These are phyloP conservation scores for Pristionchus japonicus DNA, from an alignment of 2,888 invertebrate genomes.

Conservation along the genomic window DNA sequence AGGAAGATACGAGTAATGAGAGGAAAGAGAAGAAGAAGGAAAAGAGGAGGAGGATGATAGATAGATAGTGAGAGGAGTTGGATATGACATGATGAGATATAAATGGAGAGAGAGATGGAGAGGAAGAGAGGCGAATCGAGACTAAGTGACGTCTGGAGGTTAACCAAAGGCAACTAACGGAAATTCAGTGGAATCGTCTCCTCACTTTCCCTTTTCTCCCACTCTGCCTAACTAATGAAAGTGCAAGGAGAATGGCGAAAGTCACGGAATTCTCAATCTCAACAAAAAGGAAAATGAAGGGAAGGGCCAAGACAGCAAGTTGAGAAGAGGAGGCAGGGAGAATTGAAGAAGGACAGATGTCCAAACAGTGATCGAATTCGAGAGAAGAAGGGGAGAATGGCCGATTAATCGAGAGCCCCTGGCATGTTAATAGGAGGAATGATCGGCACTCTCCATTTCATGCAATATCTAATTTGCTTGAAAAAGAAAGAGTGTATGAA, in stretches of 20 bases:
- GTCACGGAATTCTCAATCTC: background rate
- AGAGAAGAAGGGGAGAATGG: background rate
- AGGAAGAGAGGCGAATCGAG: background rate
- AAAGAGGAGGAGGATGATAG: background rate
- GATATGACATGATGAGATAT: constrained; percentile 32
- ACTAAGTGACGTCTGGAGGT: background rate
- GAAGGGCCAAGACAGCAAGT: background rate
- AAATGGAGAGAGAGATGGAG: constrained; percentile 1
- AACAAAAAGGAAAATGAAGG: background rate
- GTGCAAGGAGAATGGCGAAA: too few species aligned
- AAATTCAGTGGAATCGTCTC: too few species aligned
- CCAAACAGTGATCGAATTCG: constrained; percentile 10
- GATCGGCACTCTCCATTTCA: too few species aligned
- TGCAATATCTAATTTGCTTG: too few species aligned
- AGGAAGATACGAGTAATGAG: constrained; percentile 23
- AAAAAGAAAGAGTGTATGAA: too few species aligned
- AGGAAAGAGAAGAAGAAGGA: background rate
- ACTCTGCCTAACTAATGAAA: too few species aligned
- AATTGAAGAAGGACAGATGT: constrained; percentile 14
- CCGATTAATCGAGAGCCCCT: background rate
- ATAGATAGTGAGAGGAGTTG: constrained; percentile 34
- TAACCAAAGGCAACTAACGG: background rate
- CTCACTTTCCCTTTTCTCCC: too few species aligned
- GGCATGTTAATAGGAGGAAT: background rate
- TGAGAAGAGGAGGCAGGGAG: background rate